Evolutionary conservation across 2,797 vertebrate genomes (phyloP).

Genomic region (Podarcis lilfordi): DNA sequence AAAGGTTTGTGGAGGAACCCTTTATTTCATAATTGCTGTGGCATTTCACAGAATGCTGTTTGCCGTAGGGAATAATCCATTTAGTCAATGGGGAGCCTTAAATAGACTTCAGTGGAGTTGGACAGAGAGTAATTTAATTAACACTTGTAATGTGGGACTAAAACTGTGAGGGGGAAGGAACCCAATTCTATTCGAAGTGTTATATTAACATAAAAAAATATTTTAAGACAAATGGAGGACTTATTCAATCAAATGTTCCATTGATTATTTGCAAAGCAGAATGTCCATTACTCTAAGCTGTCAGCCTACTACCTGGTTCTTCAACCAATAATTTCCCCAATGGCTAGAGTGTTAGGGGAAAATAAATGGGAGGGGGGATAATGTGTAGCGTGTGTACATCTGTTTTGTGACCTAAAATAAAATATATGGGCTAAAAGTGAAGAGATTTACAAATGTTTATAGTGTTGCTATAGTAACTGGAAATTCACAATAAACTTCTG

Average conservation of each 20-base stretch:
- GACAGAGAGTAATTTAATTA: conserved; percentile 39
- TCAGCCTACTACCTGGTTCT: conserved; percentile 1
- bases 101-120: conserved; percentile 36
- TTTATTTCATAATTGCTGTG: conserved; percentile 19
- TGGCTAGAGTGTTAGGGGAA: not conserved
- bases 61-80: conserved; percentile 41
- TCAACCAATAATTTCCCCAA: not conserved
- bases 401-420: conserved; percentile 40
- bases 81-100: conserved; percentile 29
- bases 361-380: not conserved
- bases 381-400: conserved; percentile 23
- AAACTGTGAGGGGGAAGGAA: not conserved
- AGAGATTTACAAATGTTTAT: conserved; percentile 53
- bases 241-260: conserved; percentile 20
- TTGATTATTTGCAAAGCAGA: conserved; percentile 32
- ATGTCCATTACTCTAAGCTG: conserved; percentile 8
- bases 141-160: conserved; percentile 29
- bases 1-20: not conserved
- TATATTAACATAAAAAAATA: not conserved
- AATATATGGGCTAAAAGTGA: conserved; percentile 44
- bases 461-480: conserved; percentile 57
- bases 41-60: conserved; percentile 13
- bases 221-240: conserved; percentile 25
- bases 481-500: conserved; percentile 40
- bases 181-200: conserved; percentile 5